Conservation (phyloP, 1,140 invertebrate genomes). For the silkworm (Bombyx mori) region ASM3026992v2 NC_085124.1:7634001-7634500, state of each 20-base stretch:
- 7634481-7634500: background rate
- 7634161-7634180: too few relatives aligned
- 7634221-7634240: background rate
- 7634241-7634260: background rate
- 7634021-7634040: too few relatives aligned
- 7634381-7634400: conserved; percentile 32
- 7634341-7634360: conserved; percentile 20
- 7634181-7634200: background rate
- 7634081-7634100: too few relatives aligned
- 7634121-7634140: too few relatives aligned
- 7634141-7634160: too few relatives aligned
- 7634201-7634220: background rate
- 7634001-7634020: too few relatives aligned
- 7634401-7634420: conserved; percentile 20
- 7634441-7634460: background rate
- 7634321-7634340: conserved; percentile 29
- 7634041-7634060: too few relatives aligned
- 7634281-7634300: conserved; percentile 16
- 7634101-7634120: too few relatives aligned
- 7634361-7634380: conserved; percentile 43
- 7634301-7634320: conserved; percentile 7
- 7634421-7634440: conserved; percentile 17
- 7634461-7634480: background rate
- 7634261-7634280: too few relatives aligned
- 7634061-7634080: too few relatives aligned